Base-by-base conservation (phyloP, 2,113 vertebrate genomes). In the Malurus cyaneus region DNA sequence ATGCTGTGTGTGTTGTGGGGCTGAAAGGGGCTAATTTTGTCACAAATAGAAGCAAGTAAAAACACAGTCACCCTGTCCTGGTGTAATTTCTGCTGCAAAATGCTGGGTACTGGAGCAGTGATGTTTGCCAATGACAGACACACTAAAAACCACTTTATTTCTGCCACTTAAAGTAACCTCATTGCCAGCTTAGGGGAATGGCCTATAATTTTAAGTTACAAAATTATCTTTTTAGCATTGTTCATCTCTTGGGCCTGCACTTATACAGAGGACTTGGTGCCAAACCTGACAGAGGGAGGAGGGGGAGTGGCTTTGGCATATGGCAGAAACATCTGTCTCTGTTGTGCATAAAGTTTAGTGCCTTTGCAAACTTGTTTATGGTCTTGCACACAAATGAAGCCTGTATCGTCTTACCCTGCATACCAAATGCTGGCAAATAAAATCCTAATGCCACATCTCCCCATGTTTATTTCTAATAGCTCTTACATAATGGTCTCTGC, bases 31-130 rank as follows among this genome's bases (percentile, higher is more conserved):
- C 20, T 84, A 21, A 74, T 95, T 93, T 81, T 42, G 65, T 79
- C 70, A 86, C 46, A 91, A 97, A 96, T 73, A 96, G 94, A 93
- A 91, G 42, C 56, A 52, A 95, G 41, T 67, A 8, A 80, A 86
- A 92, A 84, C 34, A 18, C 64, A 88, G 64, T 57, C 53, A n/a
- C 34, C n/a, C 57, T 88, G 52, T 47, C n/a, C 7, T 13, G 13
- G n/a, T 78, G 60, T 83, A 46, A 88, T 92, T 95, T 56, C 41
- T 95, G 36, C 71, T 88, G 47, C 52, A 92, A 88, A 96, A 39
- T 89, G 52, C 71, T 71, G 16, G 41, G 44, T 89, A 70, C 57
- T 69, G 11, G 34, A 71, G 49, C 8, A 26, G 61, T 49, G 53
- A 59, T 93, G 39, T 88, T 78, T 90, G 73, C 73, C 92, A 80